A percentile compares a stretch with the other conserved stretches of the same genome.
Evolutionary conservation across 64 coral and sea anemone genomes (phyloP).

Genomic region (Catalaphyllia jardinei): DNA sequence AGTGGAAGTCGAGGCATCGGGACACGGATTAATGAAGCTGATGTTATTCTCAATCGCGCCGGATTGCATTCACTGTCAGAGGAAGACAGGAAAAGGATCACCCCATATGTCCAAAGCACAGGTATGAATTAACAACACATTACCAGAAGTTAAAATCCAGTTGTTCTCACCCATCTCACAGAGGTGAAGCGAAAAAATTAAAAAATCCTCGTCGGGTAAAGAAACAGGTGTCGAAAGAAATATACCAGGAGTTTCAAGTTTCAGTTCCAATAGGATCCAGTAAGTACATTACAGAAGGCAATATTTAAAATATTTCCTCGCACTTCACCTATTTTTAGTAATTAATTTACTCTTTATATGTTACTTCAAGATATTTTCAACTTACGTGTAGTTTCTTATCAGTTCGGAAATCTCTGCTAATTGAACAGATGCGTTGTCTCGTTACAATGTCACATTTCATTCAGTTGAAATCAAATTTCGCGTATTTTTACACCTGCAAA

Average conservation of each 20-base stretch:
- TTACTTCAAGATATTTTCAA: constrained; percentile 15
- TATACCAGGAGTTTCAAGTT: too few relatives aligned
- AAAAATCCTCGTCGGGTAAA: too few relatives aligned
- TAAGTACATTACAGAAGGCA: not conserved
- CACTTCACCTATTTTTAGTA: constrained; percentile 8
- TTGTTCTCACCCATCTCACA: constrained; percentile 18
- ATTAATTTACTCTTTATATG: not conserved
- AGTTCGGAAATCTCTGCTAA: constrained; percentile 9
- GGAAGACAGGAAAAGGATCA: not conserved
- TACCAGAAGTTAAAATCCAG: constrained; percentile 2
- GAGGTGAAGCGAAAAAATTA: not conserved
- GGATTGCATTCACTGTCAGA: not conserved
- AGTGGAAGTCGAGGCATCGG: not conserved
- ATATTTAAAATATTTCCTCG: not conserved
- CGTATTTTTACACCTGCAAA: not conserved
- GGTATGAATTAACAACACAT: constrained; percentile 9
- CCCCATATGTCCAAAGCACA: constrained; percentile 17
- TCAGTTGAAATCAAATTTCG: not conserved
- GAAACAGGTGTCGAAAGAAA: too few relatives aligned
- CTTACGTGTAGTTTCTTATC: constrained; percentile 8
- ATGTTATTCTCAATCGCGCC: not conserved
- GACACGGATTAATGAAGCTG: not conserved
- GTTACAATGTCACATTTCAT: constrained; percentile 6
- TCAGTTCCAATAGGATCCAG: not conserved
- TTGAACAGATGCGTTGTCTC: not conserved